Percentiles rank a stretch among this genome's conserved stretches.
phyloP scores from a whole-genome alignment of 2,888 invertebrate species.

The Meloe dianella region DNA sequence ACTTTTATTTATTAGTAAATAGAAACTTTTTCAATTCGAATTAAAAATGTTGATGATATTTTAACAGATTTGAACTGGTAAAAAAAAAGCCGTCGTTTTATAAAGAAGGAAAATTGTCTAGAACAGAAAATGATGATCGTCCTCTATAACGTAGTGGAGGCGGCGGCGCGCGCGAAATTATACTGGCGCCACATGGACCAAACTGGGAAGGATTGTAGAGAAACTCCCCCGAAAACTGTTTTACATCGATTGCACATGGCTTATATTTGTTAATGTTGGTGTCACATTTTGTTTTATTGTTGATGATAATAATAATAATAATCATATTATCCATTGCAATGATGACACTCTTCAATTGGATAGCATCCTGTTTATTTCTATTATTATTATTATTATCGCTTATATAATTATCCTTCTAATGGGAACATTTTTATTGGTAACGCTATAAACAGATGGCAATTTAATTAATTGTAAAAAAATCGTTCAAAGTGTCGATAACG shows the following conservation, averaged over 20 bases:
- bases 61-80: background rate
- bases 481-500: too few species aligned
- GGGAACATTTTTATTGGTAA: background rate
- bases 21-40: background rate
- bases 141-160: background rate
- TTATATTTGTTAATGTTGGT: slow-evolving; percentile 19
- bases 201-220: slow-evolving; percentile 22
- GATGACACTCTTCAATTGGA: background rate
- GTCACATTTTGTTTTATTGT: background rate
- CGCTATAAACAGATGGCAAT: background rate
- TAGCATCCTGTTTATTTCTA: background rate
- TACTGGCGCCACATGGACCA: slow-evolving; percentile 52
- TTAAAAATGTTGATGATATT: background rate
- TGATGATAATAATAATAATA: background rate
- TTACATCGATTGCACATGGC: slow-evolving; percentile 36
- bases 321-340: too few species aligned
- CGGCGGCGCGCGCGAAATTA: slow-evolving; percentile 42
- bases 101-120: background rate
- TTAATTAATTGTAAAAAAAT: background rate
- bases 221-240: slow-evolving; percentile 27
- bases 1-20: too few species aligned
- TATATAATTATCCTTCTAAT: background rate
- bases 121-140: slow-evolving; percentile 25
- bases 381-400: background rate
- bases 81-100: background rate